These are phyloP conservation scores for Trichogramma dendrolimi DNA, from an alignment of 2,888 invertebrate species.

Conservation along the genomic window DNA sequence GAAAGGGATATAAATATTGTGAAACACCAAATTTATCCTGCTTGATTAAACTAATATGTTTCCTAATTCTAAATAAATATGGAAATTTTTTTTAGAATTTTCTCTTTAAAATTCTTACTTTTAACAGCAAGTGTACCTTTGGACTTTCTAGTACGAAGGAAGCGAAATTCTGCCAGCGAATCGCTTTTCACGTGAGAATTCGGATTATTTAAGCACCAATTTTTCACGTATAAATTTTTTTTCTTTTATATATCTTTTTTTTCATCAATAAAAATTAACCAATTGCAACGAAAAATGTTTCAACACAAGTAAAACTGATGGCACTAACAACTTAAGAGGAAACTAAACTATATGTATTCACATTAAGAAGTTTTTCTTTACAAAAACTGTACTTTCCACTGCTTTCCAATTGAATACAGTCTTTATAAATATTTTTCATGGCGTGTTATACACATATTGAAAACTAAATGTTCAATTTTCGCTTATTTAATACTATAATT, in stretches of 20 bases:
- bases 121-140: constrained; percentile 28
- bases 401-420: constrained; percentile 46
- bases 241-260: constrained; percentile 16
- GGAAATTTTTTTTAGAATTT: constrained; percentile 15
- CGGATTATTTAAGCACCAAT: constrained; percentile 29
- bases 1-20: no score
- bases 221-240: constrained; percentile 16
- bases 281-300: constrained; percentile 23
- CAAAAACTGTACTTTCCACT: constrained; percentile 35
- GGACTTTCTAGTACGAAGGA: constrained; percentile 23
- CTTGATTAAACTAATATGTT: no score
- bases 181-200: constrained; percentile 22
- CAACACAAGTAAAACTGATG: constrained; percentile 26
- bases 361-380: constrained; percentile 33
- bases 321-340: constrained; percentile 32
- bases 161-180: constrained; percentile 25
- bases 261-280: constrained; percentile 19
- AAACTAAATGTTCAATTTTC: constrained; percentile 31
- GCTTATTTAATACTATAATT: constrained; percentile 32
- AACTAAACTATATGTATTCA: constrained; percentile 27
- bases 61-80: constrained; percentile 8
- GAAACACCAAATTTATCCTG: no score
- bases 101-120: constrained; percentile 26
- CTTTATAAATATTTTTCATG: constrained; percentile 43
- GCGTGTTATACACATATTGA: constrained; percentile 35